phyloP scores from a whole-genome alignment of 2,113 vertebrate genomes.

The Psilopogon haemacephalus region DNA sequence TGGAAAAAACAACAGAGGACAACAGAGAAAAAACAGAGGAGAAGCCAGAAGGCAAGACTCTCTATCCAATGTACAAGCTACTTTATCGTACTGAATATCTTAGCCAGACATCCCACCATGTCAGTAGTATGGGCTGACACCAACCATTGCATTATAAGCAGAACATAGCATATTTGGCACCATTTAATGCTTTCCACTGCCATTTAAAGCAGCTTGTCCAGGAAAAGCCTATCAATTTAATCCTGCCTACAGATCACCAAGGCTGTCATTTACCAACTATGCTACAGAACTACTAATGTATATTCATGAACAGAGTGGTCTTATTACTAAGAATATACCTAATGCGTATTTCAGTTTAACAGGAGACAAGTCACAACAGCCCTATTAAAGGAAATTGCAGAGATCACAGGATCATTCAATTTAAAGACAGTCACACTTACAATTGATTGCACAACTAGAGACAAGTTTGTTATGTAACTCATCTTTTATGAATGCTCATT shows the following conservation, averaged over 20 bases:
- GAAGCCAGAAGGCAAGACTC: background rate
- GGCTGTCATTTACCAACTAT: constrained; percentile 21
- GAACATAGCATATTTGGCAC: background rate
- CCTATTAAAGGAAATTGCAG: background rate
- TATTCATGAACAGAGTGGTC: constrained; percentile 52
- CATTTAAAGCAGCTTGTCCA: background rate
- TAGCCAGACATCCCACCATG: background rate
- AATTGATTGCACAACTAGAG: constrained; percentile 26
- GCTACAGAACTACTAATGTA: background rate
- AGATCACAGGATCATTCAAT: constrained; percentile 48
- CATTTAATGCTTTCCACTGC: background rate
- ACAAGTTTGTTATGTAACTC: constrained; percentile 32
- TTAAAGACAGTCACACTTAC: constrained; percentile 10
- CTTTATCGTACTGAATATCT: background rate
- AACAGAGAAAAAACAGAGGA: background rate
- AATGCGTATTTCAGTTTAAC: constrained; percentile 9
- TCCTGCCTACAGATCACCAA: background rate
- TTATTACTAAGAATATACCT: constrained; percentile 45
- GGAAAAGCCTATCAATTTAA: background rate
- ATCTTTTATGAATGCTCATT: background rate
- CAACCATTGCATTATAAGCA: background rate
- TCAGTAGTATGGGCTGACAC: background rate
- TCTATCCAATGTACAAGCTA: background rate
- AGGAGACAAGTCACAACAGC: constrained; percentile 50
- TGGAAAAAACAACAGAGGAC: background rate